These are phyloP conservation scores for Erpetoichthys calabaricus DNA, from an alignment of 2,797 vertebrate genomes.

Conservation along the genomic window DNA sequence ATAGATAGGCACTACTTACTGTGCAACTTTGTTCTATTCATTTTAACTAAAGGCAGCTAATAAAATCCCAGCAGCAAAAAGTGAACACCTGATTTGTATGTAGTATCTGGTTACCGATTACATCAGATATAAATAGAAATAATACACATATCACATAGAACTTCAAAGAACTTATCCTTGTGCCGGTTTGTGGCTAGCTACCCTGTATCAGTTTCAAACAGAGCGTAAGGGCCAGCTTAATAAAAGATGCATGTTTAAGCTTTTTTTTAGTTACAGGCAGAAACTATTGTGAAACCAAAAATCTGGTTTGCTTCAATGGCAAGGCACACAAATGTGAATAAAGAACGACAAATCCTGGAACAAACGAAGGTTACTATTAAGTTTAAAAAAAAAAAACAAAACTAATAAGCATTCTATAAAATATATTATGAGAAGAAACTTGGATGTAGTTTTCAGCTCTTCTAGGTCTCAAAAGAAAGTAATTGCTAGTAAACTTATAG, in stretches of 20 bases:
- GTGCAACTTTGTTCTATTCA: slow-evolving; percentile 10
- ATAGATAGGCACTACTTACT: too few species aligned
- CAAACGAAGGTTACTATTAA: slow-evolving; percentile 16
- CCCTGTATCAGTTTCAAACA: slow-evolving; percentile 50
- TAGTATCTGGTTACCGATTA: slow-evolving; percentile 25
- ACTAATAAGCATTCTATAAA: slow-evolving; percentile 18
- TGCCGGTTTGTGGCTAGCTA: slow-evolving; percentile 29
- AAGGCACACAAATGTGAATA: slow-evolving; percentile 16
- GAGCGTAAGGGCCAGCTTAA: slow-evolving; percentile 38
- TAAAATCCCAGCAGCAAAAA: slow-evolving; percentile 16
- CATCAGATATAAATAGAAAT: slow-evolving; percentile 35
- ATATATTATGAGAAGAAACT: slow-evolving; percentile 20
- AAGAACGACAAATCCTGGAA: slow-evolving; percentile 15
- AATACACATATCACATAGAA: slow-evolving; percentile 27
- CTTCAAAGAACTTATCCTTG: slow-evolving; percentile 39
- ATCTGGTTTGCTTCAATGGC: slow-evolving; percentile 30
- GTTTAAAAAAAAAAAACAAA: slow-evolving; percentile 22
- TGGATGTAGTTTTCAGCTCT: slow-evolving; percentile 16
- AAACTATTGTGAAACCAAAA: slow-evolving; percentile 35
- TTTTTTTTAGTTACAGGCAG: slow-evolving; percentile 34
- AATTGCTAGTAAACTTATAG: slow-evolving; percentile 19
- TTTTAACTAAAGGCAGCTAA: slow-evolving; percentile 20
- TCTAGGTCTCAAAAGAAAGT: slow-evolving; percentile 20
- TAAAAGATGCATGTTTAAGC: slow-evolving; percentile 47
- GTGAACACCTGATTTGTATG: slow-evolving; percentile 28